Evolutionary conservation across 2,888 invertebrate genomes (phyloP).

Genomic region (Drosophila recens): DNA sequence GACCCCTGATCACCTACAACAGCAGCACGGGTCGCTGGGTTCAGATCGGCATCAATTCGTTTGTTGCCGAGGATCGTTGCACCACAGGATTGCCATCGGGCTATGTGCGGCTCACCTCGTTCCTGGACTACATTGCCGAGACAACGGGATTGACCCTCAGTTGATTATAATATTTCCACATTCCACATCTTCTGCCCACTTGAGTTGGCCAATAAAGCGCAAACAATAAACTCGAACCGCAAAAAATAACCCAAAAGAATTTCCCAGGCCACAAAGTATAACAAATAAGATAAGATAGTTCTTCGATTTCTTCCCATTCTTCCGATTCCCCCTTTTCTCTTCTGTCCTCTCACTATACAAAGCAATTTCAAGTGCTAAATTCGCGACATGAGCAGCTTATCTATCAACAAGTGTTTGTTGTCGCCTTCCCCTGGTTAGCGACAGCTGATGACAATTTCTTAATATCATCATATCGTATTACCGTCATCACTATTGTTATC

Average conservation of each 20-base stretch:
- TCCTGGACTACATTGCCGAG: slow-evolving; percentile 68
- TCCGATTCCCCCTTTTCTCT: no score
- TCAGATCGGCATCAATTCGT: slow-evolving; percentile 84
- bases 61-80: slow-evolving; percentile 82
- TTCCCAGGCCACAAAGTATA: background rate
- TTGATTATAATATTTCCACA: slow-evolving; percentile 8
- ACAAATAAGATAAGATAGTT: slow-evolving; percentile 42
- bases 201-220: slow-evolving; percentile 28
- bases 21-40: slow-evolving; percentile 49
- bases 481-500: slow-evolving; percentile 13
- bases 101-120: slow-evolving; percentile 80
- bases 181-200: background rate
- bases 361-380: background rate
- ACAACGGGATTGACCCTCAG: slow-evolving; percentile 56
- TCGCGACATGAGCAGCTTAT: slow-evolving; percentile 1
- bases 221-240: slow-evolving; percentile 26
- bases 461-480: slow-evolving; percentile 2
- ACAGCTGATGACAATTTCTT: background rate
- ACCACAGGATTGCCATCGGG: slow-evolving; percentile 80
- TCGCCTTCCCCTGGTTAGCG: background rate
- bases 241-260: slow-evolving; percentile 7
- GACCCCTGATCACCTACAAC: slow-evolving; percentile 70
- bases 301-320: background rate
- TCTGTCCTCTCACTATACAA: background rate
- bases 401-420: slow-evolving; percentile 3